Evolutionary conservation across 2,113 vertebrate genomes (phyloP), one percentile per base, ranked within the genome.

Genomic region (Bettongia penicillata): DNA sequence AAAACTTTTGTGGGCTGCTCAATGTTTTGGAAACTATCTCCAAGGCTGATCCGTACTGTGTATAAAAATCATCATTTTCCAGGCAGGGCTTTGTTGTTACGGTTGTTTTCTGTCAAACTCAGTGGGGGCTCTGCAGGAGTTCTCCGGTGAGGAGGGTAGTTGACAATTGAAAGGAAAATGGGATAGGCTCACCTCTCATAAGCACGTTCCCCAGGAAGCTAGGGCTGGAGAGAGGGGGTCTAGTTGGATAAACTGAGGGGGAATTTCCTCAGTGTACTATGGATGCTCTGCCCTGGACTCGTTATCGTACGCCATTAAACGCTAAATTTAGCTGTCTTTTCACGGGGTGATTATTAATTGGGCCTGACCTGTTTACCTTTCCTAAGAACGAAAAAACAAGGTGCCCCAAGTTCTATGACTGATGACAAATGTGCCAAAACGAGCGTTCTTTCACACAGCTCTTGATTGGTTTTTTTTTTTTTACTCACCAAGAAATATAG

Each of bases 1-100:
- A 96, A 48, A 90, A 49, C 43, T 94, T 90, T 93, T 89, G 94
- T 93, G 94, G 94, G 90, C 90, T 95, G 96, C 53, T 92, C 91
- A 47, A 49, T 97, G 96, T 96, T 98, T 97, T 92, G 93, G 94
- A 96, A 97, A 97, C 93, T 93, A 95, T 97, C 97, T 97, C 93
- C 91, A 51, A 43, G 94, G 95, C 57, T 91, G 94, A 96, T 97
- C 93, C 94, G 93, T 91, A 94, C 94, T 95, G 91, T 94, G 94
- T 96, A 93, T 96, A 95, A 97, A 97, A 98, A 96, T 97, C 97
- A 97, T 97, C 93, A 97, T 98, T 97, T 98, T 96, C 93, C 94
- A 96, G 94, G 95, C 97, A 96, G 94, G 90, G 84, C 93, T 96
- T 95, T 97, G 91, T 97, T 95, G 95, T 97, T 97, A 96, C 92